Evolutionary conservation across 1,140 invertebrate genomes (phyloP), one percentile per base, ranked within the genome.

Genomic region (Rhizoglyphus robini): DNA sequence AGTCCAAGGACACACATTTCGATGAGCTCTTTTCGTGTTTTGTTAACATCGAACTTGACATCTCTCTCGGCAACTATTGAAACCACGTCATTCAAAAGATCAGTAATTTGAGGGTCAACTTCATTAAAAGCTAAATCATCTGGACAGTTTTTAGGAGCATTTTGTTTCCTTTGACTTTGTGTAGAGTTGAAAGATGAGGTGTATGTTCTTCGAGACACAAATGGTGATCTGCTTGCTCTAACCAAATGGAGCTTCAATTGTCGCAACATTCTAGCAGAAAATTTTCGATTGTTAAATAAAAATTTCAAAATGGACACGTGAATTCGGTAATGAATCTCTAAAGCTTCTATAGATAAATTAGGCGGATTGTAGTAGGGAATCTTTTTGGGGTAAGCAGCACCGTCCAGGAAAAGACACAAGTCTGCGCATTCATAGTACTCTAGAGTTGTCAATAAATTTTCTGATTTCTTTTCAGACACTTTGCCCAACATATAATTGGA

Each of bases 401-500:
- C 83, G 68, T 87, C 86, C 74, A 88, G 81, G 72, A 86, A 81
- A 34, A 94, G 76, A 73, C 84, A 82, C 72, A 83, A 80, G 69
- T 65, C 65, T 25, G 66, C 48, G 38, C 63, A 38, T 23, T 51
- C 54, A 63, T 68, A 66, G 54, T 68, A 66, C 11, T 67, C 20
- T 25, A 67, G 31, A 51, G 66, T 60, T 11, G 60, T 2, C 3
- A 65, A 54, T 18, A 87, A 83, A 67, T 84, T 79, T 68, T 84
- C 82, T 23, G 47, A 65, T 65, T 82, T 81, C 73, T 93, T 94
- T 73, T 93, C 88, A 0, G 84, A 80, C 51, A 93, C 85, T 82
- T 96, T 96, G 0, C 88, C 91, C 25, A 94, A 77, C 86, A 95
- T 92, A 72, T 94, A 95, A 72, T 90, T 86, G 72, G 88, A 84